Evolutionary conservation across 2,113 vertebrate species (phyloP).

Genomic region (Anser cygnoides): DNA sequence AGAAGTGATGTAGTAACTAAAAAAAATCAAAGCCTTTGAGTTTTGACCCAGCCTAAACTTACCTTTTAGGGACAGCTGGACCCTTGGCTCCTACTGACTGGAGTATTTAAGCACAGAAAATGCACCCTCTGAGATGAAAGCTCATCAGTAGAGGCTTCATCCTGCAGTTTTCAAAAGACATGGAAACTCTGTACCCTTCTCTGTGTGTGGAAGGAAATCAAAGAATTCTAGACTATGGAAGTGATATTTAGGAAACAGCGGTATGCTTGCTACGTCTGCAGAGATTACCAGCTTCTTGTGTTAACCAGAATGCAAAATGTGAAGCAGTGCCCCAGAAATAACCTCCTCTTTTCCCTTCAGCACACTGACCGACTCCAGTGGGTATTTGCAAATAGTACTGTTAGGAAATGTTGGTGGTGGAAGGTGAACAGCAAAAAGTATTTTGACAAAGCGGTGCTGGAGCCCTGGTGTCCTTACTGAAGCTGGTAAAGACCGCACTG

Average conservation of each 20-base stretch:
- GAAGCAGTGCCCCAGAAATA: not conserved
- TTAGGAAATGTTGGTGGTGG: too few species aligned
- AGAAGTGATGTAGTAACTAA: not conserved
- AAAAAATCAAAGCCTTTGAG: not conserved
- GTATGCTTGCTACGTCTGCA: not conserved
- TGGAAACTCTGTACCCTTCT: not conserved
- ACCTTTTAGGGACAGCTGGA: not conserved
- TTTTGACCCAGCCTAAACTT: not conserved
- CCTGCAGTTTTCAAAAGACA: not conserved
- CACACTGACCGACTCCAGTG: rapidly evolving
- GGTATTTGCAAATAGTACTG: rapidly evolving
- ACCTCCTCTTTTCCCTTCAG: too few species aligned
- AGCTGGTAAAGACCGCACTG: not conserved
- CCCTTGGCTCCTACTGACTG: not conserved
- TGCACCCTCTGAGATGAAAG: not conserved
- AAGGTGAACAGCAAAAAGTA: too few species aligned
- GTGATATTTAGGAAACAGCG: not conserved
- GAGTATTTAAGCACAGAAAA: not conserved
- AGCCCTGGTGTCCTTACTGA: too few species aligned
- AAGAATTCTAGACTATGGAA: not conserved
- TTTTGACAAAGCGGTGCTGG: not conserved
- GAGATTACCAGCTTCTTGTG: not conserved
- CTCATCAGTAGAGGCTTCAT: not conserved
- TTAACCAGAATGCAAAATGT: not conserved
- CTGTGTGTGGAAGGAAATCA: not conserved